phyloP scores from a whole-genome alignment of 1,140 invertebrate genomes.

The Trinorchestia longiramus region DNA sequence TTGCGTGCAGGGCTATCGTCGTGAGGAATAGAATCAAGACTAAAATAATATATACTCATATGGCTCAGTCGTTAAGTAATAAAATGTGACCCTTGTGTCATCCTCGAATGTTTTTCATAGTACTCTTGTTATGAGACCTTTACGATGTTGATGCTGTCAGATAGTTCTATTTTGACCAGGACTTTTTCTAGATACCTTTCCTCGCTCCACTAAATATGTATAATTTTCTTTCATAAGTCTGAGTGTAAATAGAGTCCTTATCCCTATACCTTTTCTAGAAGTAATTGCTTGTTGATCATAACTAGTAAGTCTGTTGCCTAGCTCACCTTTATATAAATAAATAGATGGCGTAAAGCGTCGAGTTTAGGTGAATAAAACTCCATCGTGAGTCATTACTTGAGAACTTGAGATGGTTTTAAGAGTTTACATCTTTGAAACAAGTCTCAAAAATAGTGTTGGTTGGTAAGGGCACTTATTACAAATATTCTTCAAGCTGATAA shows the following conservation, averaged over 20 bases:
- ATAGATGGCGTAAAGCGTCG: background rate
- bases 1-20: background rate
- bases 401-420: background rate
- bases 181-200: slow-evolving; percentile 15
- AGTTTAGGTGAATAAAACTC: background rate
- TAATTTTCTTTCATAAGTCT: background rate
- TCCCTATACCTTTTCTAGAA: background rate
- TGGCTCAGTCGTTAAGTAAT: background rate
- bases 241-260: background rate
- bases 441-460: too few relatives aligned
- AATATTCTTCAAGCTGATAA: too few relatives aligned
- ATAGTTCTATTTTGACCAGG: slow-evolving; percentile 24
- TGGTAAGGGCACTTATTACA: too few relatives aligned
- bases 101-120: background rate
- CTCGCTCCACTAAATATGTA: background rate
- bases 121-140: background rate
- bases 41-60: background rate
- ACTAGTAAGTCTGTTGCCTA: background rate
- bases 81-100: background rate
- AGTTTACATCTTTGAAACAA: background rate
- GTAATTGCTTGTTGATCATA: slow-evolving; percentile 9
- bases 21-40: background rate
- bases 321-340: background rate
- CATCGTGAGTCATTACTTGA: background rate
- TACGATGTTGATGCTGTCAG: slow-evolving; percentile 11